phyloP scores from a whole-genome alignment of 64 coral and sea anemone species.

The Astreopora myriophthalma region DNA sequence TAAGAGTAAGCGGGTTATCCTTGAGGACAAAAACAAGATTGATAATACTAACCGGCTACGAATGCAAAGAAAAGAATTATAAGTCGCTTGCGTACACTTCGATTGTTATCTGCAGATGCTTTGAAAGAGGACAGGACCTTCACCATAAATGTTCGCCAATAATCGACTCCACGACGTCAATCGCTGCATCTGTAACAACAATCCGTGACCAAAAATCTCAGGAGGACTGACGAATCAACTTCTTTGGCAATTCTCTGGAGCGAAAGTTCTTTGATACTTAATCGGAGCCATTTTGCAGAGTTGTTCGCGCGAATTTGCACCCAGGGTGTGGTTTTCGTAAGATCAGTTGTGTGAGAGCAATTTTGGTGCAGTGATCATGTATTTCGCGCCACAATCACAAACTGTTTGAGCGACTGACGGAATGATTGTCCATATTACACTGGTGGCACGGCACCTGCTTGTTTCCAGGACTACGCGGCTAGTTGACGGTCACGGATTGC shows the following conservation, averaged over 20 bases:
- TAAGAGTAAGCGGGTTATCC: no score
- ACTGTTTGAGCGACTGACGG: constrained; percentile 41
- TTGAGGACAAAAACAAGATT: background rate
- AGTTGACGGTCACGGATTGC: background rate
- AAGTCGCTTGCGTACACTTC: background rate
- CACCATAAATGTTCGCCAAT: constrained; percentile 29
- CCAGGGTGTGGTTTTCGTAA: constrained; percentile 14
- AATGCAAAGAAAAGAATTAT: background rate
- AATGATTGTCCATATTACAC: background rate
- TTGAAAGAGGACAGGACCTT: constrained; percentile 14
- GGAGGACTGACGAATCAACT: background rate
- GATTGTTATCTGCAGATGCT: constrained; percentile 2
- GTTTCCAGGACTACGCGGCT: background rate
- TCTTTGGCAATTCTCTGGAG: background rate
- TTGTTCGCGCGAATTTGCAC: no score
- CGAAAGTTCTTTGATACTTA: background rate
- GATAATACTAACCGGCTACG: background rate
- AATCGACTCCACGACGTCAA: background rate
- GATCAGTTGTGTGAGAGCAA: background rate
- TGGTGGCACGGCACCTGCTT: constrained; percentile 17
- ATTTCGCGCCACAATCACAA: constrained; percentile 26
- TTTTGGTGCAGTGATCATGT: constrained; percentile 41
- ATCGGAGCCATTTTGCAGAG: background rate
- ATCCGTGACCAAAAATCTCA: background rate
- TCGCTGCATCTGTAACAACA: constrained; percentile 11